Conservation (phyloP, 2,888 invertebrate genomes). For the Pantelozetes paolii region DNA sequence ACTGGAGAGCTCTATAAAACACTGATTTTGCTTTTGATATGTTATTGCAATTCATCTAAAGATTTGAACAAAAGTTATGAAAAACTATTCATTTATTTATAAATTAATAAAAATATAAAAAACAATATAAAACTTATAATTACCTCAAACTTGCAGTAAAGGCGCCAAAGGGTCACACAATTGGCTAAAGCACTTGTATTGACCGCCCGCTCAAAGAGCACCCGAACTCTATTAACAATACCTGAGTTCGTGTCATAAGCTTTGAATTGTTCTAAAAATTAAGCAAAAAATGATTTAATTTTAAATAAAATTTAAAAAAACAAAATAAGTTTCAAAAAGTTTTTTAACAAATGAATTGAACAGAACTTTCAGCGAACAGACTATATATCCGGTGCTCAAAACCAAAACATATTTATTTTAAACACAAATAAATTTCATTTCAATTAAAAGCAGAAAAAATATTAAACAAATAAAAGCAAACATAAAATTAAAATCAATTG, state of each 20-base stretch:
- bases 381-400: too few species aligned
- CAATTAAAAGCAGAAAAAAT: too few species aligned
- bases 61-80: too few species aligned
- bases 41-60: constrained; percentile 49
- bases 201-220: constrained; percentile 51
- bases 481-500: background rate
- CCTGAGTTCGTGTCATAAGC: constrained; percentile 36
- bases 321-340: constrained; percentile 14
- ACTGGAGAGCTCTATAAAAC: constrained; percentile 54
- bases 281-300: background rate
- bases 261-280: background rate
- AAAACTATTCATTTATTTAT: background rate
- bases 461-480: background rate
- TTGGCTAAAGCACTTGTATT: constrained; percentile 48
- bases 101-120: too few species aligned
- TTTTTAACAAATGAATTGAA: background rate
- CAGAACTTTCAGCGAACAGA: too few species aligned
- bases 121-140: constrained; percentile 29
- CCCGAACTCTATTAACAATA: constrained; percentile 50
- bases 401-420: too few species aligned
- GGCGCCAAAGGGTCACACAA: constrained; percentile 53
- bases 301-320: background rate
- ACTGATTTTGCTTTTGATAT: constrained; percentile 51
- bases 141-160: constrained; percentile 53
- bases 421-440: too few species aligned